A percentile compares a stretch with the other conserved stretches of the same genome.
phyloP scores from a whole-genome alignment of 1,140 invertebrate species.

The Chironomus tepperi region DNA sequence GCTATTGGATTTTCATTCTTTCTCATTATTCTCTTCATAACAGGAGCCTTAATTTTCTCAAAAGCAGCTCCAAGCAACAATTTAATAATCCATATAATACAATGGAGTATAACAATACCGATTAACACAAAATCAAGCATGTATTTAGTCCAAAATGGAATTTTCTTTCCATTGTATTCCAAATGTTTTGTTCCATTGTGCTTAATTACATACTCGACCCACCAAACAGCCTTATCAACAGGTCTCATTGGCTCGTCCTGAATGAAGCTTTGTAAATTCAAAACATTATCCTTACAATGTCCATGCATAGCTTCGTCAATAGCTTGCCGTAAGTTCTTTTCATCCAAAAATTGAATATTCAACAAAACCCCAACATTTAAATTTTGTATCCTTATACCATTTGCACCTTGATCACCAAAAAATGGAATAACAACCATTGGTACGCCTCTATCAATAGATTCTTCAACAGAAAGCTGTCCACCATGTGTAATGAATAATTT shows the following conservation, averaged over 20 bases:
- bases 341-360: constrained; percentile 32
- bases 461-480: constrained; percentile 41
- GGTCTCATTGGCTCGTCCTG: constrained; percentile 45
- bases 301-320: constrained; percentile 30
- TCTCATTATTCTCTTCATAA: neutral
- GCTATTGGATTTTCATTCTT: neutral
- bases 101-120: neutral
- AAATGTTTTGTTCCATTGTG: constrained; percentile 39
- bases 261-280: constrained; percentile 42
- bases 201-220: constrained; percentile 49
- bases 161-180: neutral
- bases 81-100: neutral
- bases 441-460: constrained; percentile 39
- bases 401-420: constrained; percentile 33
- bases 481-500: constrained; percentile 43
- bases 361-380: constrained; percentile 29
- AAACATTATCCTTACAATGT: constrained; percentile 31
- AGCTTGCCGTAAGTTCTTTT: constrained; percentile 30
- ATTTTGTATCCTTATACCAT: constrained; percentile 29
- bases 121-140: neutral
- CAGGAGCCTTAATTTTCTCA: neutral
- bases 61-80: neutral
- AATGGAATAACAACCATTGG: constrained; percentile 41
- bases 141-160: neutral
- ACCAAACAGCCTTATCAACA: constrained; percentile 49